Evolutionary conservation across 2,888 invertebrate species (phyloP).

Genomic region (Neoitamus cyanurus): DNA sequence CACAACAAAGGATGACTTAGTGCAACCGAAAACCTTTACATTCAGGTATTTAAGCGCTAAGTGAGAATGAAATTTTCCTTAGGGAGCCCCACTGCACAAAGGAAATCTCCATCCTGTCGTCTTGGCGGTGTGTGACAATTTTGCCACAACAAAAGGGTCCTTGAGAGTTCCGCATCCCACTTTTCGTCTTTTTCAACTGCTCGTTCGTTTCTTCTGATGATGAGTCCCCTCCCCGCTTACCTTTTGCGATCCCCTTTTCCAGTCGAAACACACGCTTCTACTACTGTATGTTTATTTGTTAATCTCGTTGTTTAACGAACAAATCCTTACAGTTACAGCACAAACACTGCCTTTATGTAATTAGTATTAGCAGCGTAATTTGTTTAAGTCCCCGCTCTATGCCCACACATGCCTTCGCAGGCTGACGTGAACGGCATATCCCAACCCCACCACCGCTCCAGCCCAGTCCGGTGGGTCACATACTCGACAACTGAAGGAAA

Average conservation of each 20-base stretch:
- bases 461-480: background rate
- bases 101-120: background rate
- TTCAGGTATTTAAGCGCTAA: background rate
- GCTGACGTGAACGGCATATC: background rate
- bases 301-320: conserved; percentile 38
- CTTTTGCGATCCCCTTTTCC: background rate
- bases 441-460: background rate
- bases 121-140: background rate
- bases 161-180: background rate
- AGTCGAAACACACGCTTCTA: background rate
- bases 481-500: background rate
- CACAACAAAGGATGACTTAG: conserved; percentile 1
- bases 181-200: background rate
- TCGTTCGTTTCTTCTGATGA: background rate
- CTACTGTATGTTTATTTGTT: conserved; percentile 18
- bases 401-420: background rate
- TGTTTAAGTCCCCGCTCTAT: conserved; percentile 43
- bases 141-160: background rate
- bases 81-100: background rate
- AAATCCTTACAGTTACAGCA: conserved; percentile 45
- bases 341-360: conserved; percentile 49
- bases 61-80: conserved; percentile 5
- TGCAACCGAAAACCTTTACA: background rate
- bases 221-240: background rate
- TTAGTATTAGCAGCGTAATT: conserved; percentile 49